Evolutionary conservation across 2,888 invertebrate genomes (phyloP).

Genomic region (Cerastis leucographa): DNA sequence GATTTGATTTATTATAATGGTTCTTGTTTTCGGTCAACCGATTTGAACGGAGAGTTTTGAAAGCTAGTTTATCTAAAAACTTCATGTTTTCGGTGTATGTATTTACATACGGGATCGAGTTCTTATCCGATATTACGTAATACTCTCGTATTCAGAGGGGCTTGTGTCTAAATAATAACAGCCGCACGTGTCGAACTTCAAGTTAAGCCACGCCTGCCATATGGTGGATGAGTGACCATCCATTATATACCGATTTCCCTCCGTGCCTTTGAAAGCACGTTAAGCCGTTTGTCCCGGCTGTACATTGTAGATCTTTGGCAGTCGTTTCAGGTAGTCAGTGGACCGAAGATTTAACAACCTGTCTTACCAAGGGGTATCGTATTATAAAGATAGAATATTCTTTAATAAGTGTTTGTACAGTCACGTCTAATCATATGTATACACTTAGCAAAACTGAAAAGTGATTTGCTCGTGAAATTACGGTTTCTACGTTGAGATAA

Average conservation of each 20-base stretch:
- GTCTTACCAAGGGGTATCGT: not conserved
- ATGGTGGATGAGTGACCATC: not conserved
- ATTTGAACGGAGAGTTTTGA: not conserved
- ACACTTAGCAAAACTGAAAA: too few relatives aligned
- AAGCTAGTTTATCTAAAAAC: not conserved
- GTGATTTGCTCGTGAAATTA: too few relatives aligned
- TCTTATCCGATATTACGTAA: not conserved
- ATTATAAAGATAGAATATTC: too few relatives aligned
- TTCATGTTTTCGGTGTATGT: not conserved
- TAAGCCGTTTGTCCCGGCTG: not conserved
- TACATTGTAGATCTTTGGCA: not conserved
- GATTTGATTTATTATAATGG: constrained; percentile 9
- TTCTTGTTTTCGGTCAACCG: not conserved
- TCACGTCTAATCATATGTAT: too few relatives aligned
- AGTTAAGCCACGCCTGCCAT: not conserved
- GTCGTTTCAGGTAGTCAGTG: not conserved
- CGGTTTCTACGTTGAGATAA: too few relatives aligned
- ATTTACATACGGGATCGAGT: not conserved
- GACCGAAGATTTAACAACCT: not conserved
- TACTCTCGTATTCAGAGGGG: not conserved
- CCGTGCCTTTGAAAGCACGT: not conserved
- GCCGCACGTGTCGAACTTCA: not conserved
- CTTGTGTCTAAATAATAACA: not conserved
- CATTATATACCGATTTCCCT: not conserved
- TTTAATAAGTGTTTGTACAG: too few relatives aligned